Evolutionary conservation across 37 sponge, comb jelly and placozoan genomes (phyloP).

Genomic region (Axinella damicornis): DNA sequence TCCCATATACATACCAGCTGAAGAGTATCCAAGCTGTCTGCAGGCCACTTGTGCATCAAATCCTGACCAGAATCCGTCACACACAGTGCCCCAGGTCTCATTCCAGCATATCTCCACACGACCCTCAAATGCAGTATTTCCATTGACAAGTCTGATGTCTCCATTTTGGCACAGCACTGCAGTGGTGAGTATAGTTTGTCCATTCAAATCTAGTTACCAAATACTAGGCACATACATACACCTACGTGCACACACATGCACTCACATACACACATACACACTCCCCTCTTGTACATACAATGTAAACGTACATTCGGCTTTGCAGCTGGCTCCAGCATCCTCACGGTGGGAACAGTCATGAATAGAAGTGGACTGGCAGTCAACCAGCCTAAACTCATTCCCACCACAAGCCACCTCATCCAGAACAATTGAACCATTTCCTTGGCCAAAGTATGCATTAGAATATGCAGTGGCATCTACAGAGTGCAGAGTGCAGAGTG

Average conservation of each 20-base stretch:
- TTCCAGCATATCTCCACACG: conserved; percentile 20
- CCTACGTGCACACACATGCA: no score
- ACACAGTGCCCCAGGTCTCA: conserved; percentile 29
- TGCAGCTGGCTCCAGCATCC: conserved; percentile 39
- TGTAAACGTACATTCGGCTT: background rate
- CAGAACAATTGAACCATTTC: conserved; percentile 25
- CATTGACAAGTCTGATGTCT: conserved; percentile 15
- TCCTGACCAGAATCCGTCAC: conserved; percentile 8
- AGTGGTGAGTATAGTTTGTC: no score
- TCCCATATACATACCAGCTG: background rate
- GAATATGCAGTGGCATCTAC: conserved; percentile 13
- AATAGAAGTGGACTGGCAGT: background rate
- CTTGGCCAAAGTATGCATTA: conserved; percentile 16
- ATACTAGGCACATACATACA: no score
- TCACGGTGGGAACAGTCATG: conserved; percentile 36
- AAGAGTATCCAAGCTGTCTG: conserved; percentile 22
- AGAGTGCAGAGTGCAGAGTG: background rate
- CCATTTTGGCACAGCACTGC: background rate
- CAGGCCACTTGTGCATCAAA: conserved; percentile 40
- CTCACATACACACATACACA: no score
- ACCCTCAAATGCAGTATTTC: conserved; percentile 7
- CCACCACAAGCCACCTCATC: conserved; percentile 41
- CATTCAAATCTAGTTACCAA: no score
- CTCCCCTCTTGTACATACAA: background rate
- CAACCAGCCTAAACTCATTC: conserved; percentile 1